Conservation (phyloP, 1,140 invertebrate species). For the Drosophila albomicans region DNA sequence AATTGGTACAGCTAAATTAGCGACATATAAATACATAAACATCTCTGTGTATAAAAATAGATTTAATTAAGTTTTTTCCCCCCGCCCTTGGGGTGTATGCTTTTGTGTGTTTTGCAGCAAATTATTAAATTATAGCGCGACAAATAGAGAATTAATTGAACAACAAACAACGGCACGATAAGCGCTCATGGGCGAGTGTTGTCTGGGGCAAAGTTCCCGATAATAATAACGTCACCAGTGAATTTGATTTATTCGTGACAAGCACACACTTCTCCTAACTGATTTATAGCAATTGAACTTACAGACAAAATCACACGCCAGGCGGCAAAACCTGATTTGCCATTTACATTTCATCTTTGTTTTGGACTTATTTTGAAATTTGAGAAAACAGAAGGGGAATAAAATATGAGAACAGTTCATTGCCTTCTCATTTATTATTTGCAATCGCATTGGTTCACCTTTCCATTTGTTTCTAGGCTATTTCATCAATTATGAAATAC, state of each 20-base stretch:
- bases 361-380: slow-evolving; percentile 1
- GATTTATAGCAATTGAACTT: slow-evolving; percentile 19
- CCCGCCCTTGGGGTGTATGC: no score
- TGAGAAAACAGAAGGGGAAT: background rate
- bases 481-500: slow-evolving; percentile 26
- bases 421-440: slow-evolving; percentile 2
- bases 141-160: slow-evolving; percentile 34
- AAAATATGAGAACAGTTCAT: background rate
- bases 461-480: slow-evolving; percentile 6
- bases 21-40: background rate
- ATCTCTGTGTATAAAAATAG: slow-evolving; percentile 10
- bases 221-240: slow-evolving; percentile 33
- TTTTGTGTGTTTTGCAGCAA: background rate
- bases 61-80: background rate
- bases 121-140: slow-evolving; percentile 16
- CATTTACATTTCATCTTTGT: slow-evolving; percentile 30
- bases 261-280: slow-evolving; percentile 11
- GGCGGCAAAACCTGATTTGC: slow-evolving; percentile 10
- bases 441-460: slow-evolving; percentile 4
- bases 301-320: slow-evolving; percentile 2
- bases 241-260: slow-evolving; percentile 38
- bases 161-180: slow-evolving; percentile 32
- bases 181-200: slow-evolving; percentile 21
- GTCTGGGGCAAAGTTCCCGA: slow-evolving; percentile 41
- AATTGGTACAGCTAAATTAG: slow-evolving; percentile 3